Evolutionary conservation across 2,797 vertebrate genomes (phyloP).

Genomic region (Mus spretus): DNA sequence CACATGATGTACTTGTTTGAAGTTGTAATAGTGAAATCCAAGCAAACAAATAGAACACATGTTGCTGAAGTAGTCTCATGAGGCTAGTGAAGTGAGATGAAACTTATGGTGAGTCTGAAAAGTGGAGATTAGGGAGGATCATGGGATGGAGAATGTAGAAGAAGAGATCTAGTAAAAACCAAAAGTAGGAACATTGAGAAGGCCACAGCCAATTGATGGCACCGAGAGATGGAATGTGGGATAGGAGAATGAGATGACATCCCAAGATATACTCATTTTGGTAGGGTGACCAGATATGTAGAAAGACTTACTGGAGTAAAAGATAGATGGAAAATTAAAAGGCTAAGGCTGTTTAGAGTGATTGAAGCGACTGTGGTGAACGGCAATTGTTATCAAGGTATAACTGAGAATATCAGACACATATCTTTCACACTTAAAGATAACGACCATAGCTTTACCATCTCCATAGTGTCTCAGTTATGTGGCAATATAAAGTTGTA

Average conservation of each 20-base stretch:
- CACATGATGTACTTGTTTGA: neutral
- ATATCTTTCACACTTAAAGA: conserved; percentile 2
- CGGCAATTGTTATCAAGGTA: neutral
- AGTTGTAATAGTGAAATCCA: neutral
- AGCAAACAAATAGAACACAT: neutral
- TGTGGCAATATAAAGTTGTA: neutral
- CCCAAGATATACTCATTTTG: neutral
- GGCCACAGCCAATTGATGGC: neutral
- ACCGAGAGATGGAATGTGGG: neutral
- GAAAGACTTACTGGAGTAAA: neutral
- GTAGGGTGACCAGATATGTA: neutral
- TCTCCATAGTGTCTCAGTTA: neutral
- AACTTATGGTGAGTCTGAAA: neutral
- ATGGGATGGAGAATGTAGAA: neutral
- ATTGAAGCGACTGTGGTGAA: neutral
- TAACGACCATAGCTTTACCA: neutral
- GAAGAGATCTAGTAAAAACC: neutral
- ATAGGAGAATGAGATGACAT: neutral
- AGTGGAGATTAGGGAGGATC: neutral
- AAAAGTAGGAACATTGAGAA: neutral
- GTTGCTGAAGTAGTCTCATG: neutral
- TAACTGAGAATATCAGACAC: neutral
- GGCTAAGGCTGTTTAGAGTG: neutral
- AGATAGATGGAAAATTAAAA: neutral
- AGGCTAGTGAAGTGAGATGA: conserved; percentile 12